Base-by-base conservation (phyloP, 2,888 invertebrate genomes). In the Galeopsomyia nigrocyanea region DNA sequence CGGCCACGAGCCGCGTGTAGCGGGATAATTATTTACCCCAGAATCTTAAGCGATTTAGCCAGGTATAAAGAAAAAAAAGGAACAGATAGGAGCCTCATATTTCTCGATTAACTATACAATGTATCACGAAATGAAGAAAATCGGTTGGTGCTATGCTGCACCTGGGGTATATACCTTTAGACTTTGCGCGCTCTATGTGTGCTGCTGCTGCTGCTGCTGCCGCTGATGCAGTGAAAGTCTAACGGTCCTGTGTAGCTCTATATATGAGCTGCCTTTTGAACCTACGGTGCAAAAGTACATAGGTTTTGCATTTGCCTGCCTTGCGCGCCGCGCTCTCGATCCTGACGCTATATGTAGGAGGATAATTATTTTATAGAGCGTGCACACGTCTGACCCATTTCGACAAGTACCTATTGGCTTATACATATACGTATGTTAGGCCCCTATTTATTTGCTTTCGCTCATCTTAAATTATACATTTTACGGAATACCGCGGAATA, bases 281-380 rank as follows among this genome's bases (percentile, higher is more conserved):
- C 63, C 49, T 63, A 19, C 21, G 63, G 46, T 51, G 58, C 55
- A 58, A 69, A 68, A 61, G 58, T 74, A 70, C 70, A 74, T 62
- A 66, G 62, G 49, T 70, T 74, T 74, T 74, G 63, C 70, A 74
- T 70, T 74, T 74, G 51, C 58, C 17, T 22, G 49, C 26, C 26
- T 19, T 1, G 1, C 7, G 31, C 31, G 3, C 7, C 13, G 39
- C 53, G 53, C 53, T 53, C 13, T 53, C 17, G 17, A 53, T 17
- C 17, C 19, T 17, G 26, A 19, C 9, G 53, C 53, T 53, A 0
- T 53, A 1, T 53, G 13, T n/a, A 58, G n/a, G 49, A 66, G 63
- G 67, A 63, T 53, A 63, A 56, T 65, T 65, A 61, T 66, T 69
- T 51, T 21, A 60, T 57, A 51, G 53, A 62, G 49, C 39, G 46